Evolutionary conservation across 2,888 invertebrate genomes (phyloP), one percentile per base, ranked within the genome.

Genomic region (Apamea anceps): DNA sequence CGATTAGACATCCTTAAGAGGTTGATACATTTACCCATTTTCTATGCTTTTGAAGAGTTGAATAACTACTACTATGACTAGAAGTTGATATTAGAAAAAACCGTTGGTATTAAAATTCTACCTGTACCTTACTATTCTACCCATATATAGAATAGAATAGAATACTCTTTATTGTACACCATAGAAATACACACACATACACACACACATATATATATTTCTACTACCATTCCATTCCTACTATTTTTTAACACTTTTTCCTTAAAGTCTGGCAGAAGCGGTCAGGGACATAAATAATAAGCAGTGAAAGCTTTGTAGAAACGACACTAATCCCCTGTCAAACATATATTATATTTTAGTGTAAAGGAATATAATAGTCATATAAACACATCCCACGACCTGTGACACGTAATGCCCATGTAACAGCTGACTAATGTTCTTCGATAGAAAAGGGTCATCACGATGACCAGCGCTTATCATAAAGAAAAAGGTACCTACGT

Each of bases 361-460:
- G 7, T 15, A 37, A 37, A 45, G 51, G 3, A 63, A 60, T n/a
- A 60, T 79, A 28, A 79, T 42, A 75, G 54, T n/a, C 25, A 72
- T 51, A 28, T 57, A 51, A 62, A 67, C 42, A 77, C 70, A 57
- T 72, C 51, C 42, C 68, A 72, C 57, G 60, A 74, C 72, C 62
- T 57, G 32, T 32, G 81, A 63, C 57, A 73, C 45, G 70, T 85
- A 76, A 73, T 76, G 62, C 65, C 67, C 70, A 72, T 57, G 62
- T 80, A 76, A 76, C n/a, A 76, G 71, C 72, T 71, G 81, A 84
- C 76, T 76, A 74, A 85, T 80, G 72, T 85, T 66, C 71, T 45
- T 71, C 70, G 76, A 80, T 76, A 76, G 65, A 75, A 72, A 57
- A 71, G 65, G 81, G 81, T 62, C 66, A 85, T 80, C 72, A 60